Base-by-base conservation (phyloP, 2,113 vertebrate species). In the Synodontis membranacea region DNA sequence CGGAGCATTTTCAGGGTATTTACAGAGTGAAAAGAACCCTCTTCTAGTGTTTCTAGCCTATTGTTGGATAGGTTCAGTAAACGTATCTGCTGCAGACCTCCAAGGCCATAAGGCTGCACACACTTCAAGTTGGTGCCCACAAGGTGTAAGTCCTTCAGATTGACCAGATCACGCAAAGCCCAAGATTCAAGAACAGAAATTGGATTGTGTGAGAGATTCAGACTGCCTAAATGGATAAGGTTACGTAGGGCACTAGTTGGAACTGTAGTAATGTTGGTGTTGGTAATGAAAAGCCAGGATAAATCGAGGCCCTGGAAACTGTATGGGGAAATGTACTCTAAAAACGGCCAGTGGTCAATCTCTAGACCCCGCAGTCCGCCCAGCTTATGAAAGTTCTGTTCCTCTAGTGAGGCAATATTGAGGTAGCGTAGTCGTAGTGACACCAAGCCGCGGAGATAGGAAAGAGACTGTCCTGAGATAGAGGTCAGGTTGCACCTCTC, bases 401-500 rank as follows among this genome's bases (percentile, higher is more conserved):
- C 97, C 88, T 99, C 97, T 90, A 99, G 92, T 0, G 93, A 82
- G 0, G 95, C 94, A 86, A 99, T 96, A 84, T 96, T 94, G 90
- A 99, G 96, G 92, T 98, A 95, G n/a, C 97, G 96, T 60, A 99
- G 96, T 39, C 96, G 94, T 52, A 99, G 94, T 23, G 94, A 95
- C 80, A 96, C 95, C 90, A 99, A 93, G 86, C 95, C 96, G 21
- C 96, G 96, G 86, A 99, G 96, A 92, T 97, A 97, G 82, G 97
- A 97, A 83, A 99, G 94, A 0, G 98, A 95, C 92, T 99, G 97
- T 0, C 95, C 95, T 0, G 98, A 97, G 89, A 99, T 95, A 15
- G 97, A 96, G 0, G 98, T 99, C 92, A 99, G 94, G 93, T 99
- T 99, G 94, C 98, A 99, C 84, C 93, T 96, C 92, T 99, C 98